Conservation (phyloP, 2,888 invertebrate species). For the Scaptomyza polygonia region DNA sequence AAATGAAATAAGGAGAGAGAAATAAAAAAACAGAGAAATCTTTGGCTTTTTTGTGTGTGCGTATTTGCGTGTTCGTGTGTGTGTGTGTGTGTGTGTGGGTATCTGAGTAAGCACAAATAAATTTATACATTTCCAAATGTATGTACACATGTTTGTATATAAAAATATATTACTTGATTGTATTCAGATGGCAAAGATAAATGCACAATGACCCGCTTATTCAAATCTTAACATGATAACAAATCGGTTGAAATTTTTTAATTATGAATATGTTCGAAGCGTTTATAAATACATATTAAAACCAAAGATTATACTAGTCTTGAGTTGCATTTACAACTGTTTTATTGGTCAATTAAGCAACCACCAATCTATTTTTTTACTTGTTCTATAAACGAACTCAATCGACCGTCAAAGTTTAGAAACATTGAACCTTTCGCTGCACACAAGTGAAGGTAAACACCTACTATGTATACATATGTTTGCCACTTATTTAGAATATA, state of each 20-base stretch:
- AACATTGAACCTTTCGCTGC: conserved; percentile 66
- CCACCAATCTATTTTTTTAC: conserved; percentile 11
- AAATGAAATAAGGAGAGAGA: conserved; percentile 39
- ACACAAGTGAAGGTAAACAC: conserved; percentile 22
- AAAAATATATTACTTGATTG: conserved; percentile 26
- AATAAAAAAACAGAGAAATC: conserved; percentile 53
- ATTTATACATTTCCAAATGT: conserved; percentile 8
- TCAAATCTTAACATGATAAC: conserved; percentile 21
- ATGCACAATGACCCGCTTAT: conserved; percentile 59
- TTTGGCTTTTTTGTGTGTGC: conserved; percentile 27
- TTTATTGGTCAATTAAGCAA: not conserved
- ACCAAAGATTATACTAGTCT: not conserved
- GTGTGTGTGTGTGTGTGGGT: conserved; percentile 22
- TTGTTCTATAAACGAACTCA: conserved; percentile 21
- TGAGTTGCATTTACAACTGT: not conserved
- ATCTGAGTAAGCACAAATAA: conserved; percentile 33
- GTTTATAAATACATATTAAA: not conserved
- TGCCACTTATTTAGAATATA: not conserved
- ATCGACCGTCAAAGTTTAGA: conserved; percentile 46
- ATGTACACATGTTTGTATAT: conserved; percentile 12
- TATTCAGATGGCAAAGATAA: conserved; percentile 57
- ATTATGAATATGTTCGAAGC: not conserved
- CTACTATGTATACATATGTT: conserved; percentile 4
- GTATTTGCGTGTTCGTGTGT: conserved; percentile 15
- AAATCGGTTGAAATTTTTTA: conserved; percentile 4